A percentile compares a stretch with the other conserved stretches of the same genome.
Evolutionary conservation across 2,797 vertebrate species (phyloP).

Genomic region (Synaphobranchus kaupii): DNA sequence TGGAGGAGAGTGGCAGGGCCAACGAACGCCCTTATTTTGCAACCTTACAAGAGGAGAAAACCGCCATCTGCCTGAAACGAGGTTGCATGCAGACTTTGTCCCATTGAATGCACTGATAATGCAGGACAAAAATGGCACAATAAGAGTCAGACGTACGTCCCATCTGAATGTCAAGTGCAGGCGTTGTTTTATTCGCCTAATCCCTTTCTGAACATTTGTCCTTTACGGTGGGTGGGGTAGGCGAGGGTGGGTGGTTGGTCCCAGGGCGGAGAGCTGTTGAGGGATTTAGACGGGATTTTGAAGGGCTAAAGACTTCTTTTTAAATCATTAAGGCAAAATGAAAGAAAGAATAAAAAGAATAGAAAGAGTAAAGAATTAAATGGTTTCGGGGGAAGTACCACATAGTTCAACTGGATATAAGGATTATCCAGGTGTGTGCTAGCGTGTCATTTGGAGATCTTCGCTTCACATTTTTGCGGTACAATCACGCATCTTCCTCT

Average conservation of each 20-base stretch:
- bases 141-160: slow-evolving; percentile 31
- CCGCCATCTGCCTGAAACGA: slow-evolving; percentile 53
- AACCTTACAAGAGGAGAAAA: slow-evolving; percentile 38
- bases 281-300: slow-evolving; percentile 5
- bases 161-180: slow-evolving; percentile 39
- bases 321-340: slow-evolving; percentile 3
- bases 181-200: slow-evolving; percentile 31
- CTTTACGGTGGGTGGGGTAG: slow-evolving; percentile 21
- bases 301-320: slow-evolving; percentile 5
- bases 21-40: slow-evolving; percentile 44
- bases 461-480: background rate
- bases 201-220: slow-evolving; percentile 23
- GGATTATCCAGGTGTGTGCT: background rate
- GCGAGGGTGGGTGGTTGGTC: background rate
- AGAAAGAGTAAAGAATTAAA: background rate
- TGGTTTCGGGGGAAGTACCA: background rate
- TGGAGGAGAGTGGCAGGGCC: slow-evolving; percentile 38
- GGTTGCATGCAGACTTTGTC: slow-evolving; percentile 45
- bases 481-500: background rate
- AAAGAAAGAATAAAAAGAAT: slow-evolving; percentile 1
- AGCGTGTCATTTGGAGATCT: background rate
- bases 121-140: slow-evolving; percentile 42
- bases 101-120: slow-evolving; percentile 43
- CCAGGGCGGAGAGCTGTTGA: slow-evolving; percentile 14
- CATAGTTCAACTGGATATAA: background rate